phyloP scores from a whole-genome alignment of 2,797 vertebrate species.

The Mionectes olivaceus region DNA sequence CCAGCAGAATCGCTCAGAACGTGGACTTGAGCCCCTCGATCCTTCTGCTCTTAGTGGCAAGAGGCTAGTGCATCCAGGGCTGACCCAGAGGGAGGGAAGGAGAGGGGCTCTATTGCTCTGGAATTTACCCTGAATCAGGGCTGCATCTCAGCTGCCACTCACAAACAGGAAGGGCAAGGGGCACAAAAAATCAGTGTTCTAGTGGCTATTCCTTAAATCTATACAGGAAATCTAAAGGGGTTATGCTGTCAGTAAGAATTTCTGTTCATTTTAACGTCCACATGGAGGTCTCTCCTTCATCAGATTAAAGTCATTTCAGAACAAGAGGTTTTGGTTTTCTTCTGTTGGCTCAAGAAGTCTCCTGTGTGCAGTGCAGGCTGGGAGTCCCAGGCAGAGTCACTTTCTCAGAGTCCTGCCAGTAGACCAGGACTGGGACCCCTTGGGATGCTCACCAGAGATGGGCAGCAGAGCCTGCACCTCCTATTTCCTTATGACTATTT shows the following conservation, averaged over 20 bases:
- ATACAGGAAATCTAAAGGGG: not conserved
- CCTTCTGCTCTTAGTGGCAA: not conserved
- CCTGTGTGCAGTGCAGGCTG: not conserved
- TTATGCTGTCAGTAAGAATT: not conserved
- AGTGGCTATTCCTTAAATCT: not conserved
- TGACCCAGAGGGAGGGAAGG: not conserved
- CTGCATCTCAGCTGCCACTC: not conserved
- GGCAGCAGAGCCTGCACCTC: not conserved
- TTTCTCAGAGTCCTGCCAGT: not conserved
- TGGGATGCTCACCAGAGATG: not conserved
- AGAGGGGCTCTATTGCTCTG: rapidly evolving
- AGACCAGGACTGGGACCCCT: not conserved
- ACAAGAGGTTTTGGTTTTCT: constrained; percentile 29
- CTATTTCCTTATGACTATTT: not conserved
- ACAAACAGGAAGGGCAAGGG: not conserved
- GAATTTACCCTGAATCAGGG: not conserved
- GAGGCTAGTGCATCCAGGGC: not conserved
- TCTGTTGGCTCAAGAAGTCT: not conserved
- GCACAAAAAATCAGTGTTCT: not conserved
- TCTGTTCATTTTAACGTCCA: not conserved
- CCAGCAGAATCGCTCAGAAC: not conserved
- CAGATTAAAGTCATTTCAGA: not conserved
- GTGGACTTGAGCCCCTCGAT: not conserved
- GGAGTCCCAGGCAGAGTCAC: not conserved
- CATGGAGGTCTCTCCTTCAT: not conserved